Evolutionary conservation across 2,113 vertebrate species (phyloP).

Genomic region (Vidua chalybeata): DNA sequence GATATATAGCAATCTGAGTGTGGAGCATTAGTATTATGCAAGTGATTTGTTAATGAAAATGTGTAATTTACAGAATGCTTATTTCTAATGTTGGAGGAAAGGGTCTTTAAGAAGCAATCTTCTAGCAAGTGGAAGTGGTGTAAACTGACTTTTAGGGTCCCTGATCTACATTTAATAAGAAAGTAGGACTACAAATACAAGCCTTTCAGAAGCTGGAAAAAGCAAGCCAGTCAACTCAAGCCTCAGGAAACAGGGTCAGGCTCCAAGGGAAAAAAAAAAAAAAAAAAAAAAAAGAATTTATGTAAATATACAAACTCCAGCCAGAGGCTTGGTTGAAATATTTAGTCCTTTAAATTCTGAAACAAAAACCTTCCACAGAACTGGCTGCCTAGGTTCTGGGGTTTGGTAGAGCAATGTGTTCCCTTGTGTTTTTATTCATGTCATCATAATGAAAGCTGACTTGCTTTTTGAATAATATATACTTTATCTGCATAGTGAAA

Average conservation of each 20-base stretch:
- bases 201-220: neutral
- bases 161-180: neutral
- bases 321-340: conserved; percentile 12
- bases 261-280: neutral
- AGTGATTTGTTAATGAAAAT: conserved; percentile 1
- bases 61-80: conserved; percentile 1
- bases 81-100: conserved; percentile 1
- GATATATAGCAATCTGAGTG: neutral
- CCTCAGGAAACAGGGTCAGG: conserved; percentile 15
- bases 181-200: neutral
- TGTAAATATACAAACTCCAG: conserved; percentile 32
- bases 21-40: neutral
- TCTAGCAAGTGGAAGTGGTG: neutral
- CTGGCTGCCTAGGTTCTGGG: neutral
- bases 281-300: conserved; percentile 10
- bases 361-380: neutral
- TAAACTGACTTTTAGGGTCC: neutral
- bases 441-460: conserved; percentile 46
- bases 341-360: conserved; percentile 25
- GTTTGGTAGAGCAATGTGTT: neutral
- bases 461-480: conserved; percentile 54
- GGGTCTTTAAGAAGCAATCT: neutral
- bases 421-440: conserved; percentile 4
- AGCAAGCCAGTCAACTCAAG: neutral
- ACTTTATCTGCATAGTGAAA: neutral